Evolutionary conservation across 2,888 invertebrate species (phyloP), one percentile per base, ranked within the genome.

Genomic region (Graphium colonna): DNA sequence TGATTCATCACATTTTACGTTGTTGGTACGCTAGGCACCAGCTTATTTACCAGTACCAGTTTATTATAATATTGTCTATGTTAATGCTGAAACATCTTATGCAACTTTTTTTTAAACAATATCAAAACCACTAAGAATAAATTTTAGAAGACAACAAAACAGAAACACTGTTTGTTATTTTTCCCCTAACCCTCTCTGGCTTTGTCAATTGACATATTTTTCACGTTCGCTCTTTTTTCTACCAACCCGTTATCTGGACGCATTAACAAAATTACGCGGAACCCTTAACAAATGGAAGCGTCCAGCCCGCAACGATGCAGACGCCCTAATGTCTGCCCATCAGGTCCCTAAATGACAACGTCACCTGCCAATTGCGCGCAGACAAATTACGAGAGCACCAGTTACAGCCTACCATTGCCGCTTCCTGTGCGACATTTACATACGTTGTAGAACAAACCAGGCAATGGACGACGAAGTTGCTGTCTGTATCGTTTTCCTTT

Each of bases 321-420:
- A 87, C 87, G 72, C 79, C 77, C 81, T 88, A 88, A 88, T 88
- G 87, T 84, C 75, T 74, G 75, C 79, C 87, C 86, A 87, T 88
- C 86, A 86, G 80, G 68, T 68, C 79, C 77, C 80, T 83, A 86
- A 87, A 88, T 83, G 85, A 82, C 77, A 77, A 82, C 83, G 84
- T 86, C 86, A 85, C 75, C 81, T 79, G 75, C 75, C 83, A 81
- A 85, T 83, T 82, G 78, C 73, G 56, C 52, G 45, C 45, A 57
- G 52, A 55, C 58, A 60, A 52, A 51, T 41, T 26, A 12, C 61
- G 55, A 52, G 58, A 51, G 42, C 43, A 61, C 50, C 55, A 44
- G 57, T 15, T 3, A 3, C 39, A 45, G 0, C 0, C 42, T 52
- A 68, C 57, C 82, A 78, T 70, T 71, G 68, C 73, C 55, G 18